phyloP scores from a whole-genome alignment of 1,140 invertebrate genomes.

The Argopecten irradians region DNA sequence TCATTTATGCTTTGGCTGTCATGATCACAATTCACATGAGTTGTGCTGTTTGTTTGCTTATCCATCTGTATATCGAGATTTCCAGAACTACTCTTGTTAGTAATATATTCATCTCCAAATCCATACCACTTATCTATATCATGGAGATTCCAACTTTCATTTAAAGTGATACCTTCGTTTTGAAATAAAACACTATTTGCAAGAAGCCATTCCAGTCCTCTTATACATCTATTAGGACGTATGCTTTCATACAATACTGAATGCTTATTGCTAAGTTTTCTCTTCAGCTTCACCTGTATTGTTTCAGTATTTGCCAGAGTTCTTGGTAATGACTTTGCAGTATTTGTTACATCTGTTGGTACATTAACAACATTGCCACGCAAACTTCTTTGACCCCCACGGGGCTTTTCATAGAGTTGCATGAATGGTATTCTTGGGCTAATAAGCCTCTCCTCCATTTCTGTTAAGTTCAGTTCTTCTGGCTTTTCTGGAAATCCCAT shows the following conservation, averaged over 20 bases:
- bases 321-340: conserved; percentile 39
- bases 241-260: conserved; percentile 17
- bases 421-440: background rate
- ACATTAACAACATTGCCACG: conserved; percentile 57
- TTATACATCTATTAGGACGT: conserved; percentile 26
- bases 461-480: background rate
- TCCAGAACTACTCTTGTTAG: too few species aligned
- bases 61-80: too few species aligned
- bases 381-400: conserved; percentile 19
- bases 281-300: conserved; percentile 38
- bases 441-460: conserved; percentile 20
- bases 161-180: conserved; percentile 20
- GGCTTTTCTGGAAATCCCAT: background rate
- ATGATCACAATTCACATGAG: background rate
- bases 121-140: too few species aligned
- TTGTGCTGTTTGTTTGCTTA: background rate
- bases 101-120: too few species aligned
- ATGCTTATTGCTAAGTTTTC: conserved; percentile 32
- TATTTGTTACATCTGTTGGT: conserved; percentile 36
- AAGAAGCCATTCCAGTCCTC: conserved; percentile 36
- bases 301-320: background rate
- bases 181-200: conserved; percentile 34
- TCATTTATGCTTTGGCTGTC: background rate
- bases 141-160: background rate
- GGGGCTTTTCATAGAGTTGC: background rate